These are phyloP conservation scores for Huso huso DNA, from an alignment of 2,797 vertebrate species.

Conservation along the genomic window DNA sequence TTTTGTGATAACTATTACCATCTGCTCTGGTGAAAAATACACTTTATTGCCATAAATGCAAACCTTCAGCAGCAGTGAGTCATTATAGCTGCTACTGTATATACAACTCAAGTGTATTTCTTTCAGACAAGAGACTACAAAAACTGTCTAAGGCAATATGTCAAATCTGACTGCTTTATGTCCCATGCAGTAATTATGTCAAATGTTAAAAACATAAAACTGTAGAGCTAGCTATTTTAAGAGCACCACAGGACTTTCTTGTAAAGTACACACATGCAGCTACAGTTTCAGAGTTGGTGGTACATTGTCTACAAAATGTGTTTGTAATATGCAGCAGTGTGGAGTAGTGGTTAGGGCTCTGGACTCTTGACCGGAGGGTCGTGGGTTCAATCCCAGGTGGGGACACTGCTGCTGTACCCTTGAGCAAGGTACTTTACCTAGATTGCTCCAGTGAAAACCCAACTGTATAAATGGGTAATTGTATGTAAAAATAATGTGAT, in stretches of 20 bases:
- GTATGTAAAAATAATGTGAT: too few relatives aligned
- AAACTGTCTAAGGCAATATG: neutral
- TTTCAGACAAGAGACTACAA: too few relatives aligned
- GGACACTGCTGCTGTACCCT: too few relatives aligned
- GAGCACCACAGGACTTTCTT: neutral
- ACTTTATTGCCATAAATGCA: neutral
- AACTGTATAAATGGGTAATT: too few relatives aligned
- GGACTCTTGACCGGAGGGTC: too few relatives aligned
- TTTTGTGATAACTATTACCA: neutral
- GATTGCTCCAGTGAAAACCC: too few relatives aligned
- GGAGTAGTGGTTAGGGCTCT: too few relatives aligned
- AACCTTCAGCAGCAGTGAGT: neutral
- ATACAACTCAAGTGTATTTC: too few relatives aligned
- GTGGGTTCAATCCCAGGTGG: too few relatives aligned
- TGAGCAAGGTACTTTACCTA: too few relatives aligned
- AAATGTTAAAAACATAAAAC: neutral
- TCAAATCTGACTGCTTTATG: neutral
- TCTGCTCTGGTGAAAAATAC: neutral
- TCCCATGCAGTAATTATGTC: neutral
- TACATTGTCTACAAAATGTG: neutral
- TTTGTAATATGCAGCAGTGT: neutral
- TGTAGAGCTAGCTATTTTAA: neutral
- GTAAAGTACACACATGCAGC: neutral
- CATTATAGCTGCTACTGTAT: too few relatives aligned
- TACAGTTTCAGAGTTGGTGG: neutral